Evolutionary conservation across 2,113 vertebrate genomes (phyloP).

Genomic region (Pyxicephalus adspersus): DNA sequence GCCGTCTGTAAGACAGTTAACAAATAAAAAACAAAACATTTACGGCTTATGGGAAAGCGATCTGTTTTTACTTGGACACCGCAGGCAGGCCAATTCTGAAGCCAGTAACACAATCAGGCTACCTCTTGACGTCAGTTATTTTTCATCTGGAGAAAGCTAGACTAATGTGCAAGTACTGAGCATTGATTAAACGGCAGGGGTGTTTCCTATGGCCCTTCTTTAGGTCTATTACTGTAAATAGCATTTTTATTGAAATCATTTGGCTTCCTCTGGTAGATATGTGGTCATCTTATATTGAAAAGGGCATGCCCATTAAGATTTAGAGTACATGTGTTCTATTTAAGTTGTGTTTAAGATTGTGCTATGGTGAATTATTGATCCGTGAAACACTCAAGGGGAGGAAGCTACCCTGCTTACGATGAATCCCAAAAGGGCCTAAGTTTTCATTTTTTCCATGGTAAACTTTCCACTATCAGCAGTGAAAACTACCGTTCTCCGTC

Average conservation of each 20-base stretch:
- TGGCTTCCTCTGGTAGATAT: slow-evolving; percentile 48
- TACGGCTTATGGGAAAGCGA: slow-evolving; percentile 56
- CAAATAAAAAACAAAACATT: slow-evolving; percentile 52
- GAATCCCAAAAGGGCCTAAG: slow-evolving; percentile 32
- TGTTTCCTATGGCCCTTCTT: slow-evolving; percentile 67
- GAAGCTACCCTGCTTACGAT: slow-evolving; percentile 34
- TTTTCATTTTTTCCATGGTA: slow-evolving; percentile 37
- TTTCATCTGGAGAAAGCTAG: slow-evolving; percentile 72
- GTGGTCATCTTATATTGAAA: slow-evolving; percentile 58
- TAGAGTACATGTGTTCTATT: slow-evolving; percentile 39
- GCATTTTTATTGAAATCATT: slow-evolving; percentile 61
- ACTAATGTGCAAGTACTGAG: slow-evolving; percentile 64
- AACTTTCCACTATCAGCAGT: slow-evolving; percentile 32
- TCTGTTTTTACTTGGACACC: slow-evolving; percentile 66
- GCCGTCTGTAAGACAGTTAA: not conserved
- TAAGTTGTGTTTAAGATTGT: slow-evolving; percentile 58
- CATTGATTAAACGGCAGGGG: slow-evolving; percentile 74
- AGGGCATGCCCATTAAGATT: slow-evolving; percentile 41
- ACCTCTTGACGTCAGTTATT: slow-evolving; percentile 72
- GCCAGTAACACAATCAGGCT: slow-evolving; percentile 68
- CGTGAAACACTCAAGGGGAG: slow-evolving; percentile 41
- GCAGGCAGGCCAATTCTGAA: slow-evolving; percentile 69
- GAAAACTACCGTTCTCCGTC: not conserved
- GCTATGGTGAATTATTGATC: slow-evolving; percentile 57
- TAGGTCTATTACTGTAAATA: slow-evolving; percentile 68